These are phyloP conservation scores for Epistrophella euchroma DNA, from an alignment of 2,888 invertebrate species.

Conservation along the genomic window DNA sequence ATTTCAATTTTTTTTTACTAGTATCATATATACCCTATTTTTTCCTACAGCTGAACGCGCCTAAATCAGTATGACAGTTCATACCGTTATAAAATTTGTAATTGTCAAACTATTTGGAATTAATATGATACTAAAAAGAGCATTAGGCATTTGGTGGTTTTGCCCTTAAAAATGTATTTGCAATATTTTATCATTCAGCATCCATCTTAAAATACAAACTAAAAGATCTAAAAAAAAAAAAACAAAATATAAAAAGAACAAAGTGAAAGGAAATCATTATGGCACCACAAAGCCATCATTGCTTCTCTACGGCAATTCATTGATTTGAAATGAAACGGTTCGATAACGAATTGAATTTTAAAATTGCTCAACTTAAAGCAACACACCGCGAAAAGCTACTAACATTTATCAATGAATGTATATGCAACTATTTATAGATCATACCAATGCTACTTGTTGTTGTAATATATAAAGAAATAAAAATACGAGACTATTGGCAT, in stretches of 20 bases:
- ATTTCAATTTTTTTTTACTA: too few species aligned
- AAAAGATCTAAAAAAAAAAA: not conserved
- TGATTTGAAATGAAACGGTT: conserved; percentile 4
- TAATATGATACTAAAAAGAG: too few species aligned
- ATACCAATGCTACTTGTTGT: not conserved
- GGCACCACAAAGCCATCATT: not conserved
- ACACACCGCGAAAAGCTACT: conserved; percentile 20
- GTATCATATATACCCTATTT: too few species aligned
- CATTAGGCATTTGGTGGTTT: too few species aligned
- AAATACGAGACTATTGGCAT: conserved; percentile 19
- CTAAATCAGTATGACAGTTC: too few species aligned
- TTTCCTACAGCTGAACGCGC: too few species aligned
- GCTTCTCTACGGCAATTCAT: not conserved
- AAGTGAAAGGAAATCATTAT: conserved; percentile 28
- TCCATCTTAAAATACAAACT: not conserved
- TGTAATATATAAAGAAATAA: conserved; percentile 21
- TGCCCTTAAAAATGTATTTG: not conserved
- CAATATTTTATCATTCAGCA: not conserved
- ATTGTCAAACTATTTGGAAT: too few species aligned
- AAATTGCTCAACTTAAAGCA: conserved; percentile 42
- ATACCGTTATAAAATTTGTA: too few species aligned
- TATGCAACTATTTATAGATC: conserved; percentile 6
- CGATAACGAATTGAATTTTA: conserved; percentile 37
- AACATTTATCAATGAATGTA: conserved; percentile 29
- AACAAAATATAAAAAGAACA: not conserved